Evolutionary conservation across 2,888 invertebrate genomes (phyloP).

Genomic region (Hetaerina titia): DNA sequence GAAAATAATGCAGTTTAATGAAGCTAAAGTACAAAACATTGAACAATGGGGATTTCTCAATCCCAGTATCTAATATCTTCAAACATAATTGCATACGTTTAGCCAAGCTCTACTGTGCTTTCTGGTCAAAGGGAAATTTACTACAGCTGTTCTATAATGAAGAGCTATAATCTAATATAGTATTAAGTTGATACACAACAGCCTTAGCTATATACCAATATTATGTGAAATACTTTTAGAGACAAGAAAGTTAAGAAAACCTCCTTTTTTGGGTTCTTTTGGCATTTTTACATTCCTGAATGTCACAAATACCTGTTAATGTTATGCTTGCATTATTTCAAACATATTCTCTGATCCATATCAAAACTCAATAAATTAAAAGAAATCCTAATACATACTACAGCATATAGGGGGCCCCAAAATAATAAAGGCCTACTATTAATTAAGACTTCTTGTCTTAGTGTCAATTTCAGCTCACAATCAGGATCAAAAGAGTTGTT

Average conservation of each 20-base stretch:
- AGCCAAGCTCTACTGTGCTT: not conserved
- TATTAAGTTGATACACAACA: not conserved
- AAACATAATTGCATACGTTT: constrained; percentile 7
- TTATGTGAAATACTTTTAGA: not conserved
- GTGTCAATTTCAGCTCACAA: too few species aligned
- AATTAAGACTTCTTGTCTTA: too few species aligned
- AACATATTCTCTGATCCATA: too few species aligned
- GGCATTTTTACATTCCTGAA: too few species aligned
- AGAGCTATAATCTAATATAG: not conserved
- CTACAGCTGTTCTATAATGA: not conserved
- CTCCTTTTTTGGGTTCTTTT: not conserved
- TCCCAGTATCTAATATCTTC: not conserved
- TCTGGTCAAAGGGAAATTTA: not conserved
- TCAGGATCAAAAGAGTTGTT: too few species aligned
- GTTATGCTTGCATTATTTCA: too few species aligned
- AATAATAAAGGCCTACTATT: too few species aligned
- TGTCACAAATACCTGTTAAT: too few species aligned
- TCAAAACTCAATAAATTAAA: too few species aligned
- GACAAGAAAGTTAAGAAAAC: not conserved
- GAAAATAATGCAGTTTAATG: constrained; percentile 8
- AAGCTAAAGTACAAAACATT: not conserved
- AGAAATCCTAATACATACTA: too few species aligned
- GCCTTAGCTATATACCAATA: not conserved
- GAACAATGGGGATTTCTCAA: not conserved
- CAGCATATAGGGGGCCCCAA: too few species aligned